phyloP scores from a whole-genome alignment of 2,113 vertebrate species.

The Hippopotamus amphibius region DNA sequence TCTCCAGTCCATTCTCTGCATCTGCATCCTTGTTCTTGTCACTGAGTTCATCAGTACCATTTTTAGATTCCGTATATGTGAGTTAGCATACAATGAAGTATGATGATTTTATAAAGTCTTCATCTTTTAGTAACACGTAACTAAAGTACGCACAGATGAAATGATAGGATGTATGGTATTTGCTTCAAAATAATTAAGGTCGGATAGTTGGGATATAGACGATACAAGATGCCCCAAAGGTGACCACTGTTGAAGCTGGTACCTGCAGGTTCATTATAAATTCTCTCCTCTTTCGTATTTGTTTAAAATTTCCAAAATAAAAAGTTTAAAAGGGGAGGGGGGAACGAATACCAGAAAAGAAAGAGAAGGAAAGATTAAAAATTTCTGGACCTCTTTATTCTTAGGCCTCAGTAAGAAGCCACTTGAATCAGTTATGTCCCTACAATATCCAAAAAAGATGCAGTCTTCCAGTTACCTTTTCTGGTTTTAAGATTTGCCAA shows the following conservation, averaged over 20 bases:
- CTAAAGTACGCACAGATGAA: neutral
- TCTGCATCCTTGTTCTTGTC: too few species aligned
- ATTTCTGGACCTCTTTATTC: neutral
- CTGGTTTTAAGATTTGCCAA: neutral
- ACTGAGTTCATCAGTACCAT: too few species aligned
- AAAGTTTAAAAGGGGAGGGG: neutral
- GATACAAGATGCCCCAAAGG: neutral
- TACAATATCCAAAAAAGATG: neutral
- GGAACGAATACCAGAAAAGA: neutral
- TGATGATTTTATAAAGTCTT: neutral
- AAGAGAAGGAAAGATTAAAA: neutral
- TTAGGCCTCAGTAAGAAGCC: neutral
- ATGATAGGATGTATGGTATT: neutral
- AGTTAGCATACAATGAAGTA: too few species aligned
- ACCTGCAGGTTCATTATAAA: neutral
- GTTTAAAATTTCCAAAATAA: neutral
- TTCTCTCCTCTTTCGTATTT: neutral
- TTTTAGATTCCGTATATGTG: too few species aligned
- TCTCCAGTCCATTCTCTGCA: too few species aligned
- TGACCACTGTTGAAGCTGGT: neutral
- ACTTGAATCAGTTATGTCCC: neutral
- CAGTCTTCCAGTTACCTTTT: neutral
- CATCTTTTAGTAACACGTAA: neutral
- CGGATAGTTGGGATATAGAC: neutral
- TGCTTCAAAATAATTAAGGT: conserved; percentile 17